Conservation (phyloP, 2,888 invertebrate genomes). For the Trissolcus japonicus region DNA sequence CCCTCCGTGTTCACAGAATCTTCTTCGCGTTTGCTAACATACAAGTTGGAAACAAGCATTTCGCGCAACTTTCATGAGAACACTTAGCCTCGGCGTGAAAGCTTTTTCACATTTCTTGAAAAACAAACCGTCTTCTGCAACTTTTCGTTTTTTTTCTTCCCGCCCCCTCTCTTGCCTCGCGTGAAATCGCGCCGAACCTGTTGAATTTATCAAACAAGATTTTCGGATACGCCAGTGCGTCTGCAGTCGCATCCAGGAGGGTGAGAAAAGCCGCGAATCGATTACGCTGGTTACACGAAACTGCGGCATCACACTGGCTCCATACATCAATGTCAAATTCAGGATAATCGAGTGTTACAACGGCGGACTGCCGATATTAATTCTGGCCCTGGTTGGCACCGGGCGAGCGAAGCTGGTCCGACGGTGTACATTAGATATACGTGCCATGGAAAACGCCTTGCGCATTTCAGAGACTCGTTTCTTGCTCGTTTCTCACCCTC, state of each 20-base stretch:
- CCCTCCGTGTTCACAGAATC: constrained; percentile 64
- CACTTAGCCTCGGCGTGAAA: constrained; percentile 53
- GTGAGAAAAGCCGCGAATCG: constrained; percentile 47
- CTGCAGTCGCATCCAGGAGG: constrained; percentile 34
- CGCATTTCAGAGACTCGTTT: constrained; percentile 62
- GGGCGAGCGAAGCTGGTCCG: constrained; percentile 20
- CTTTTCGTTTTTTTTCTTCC: neutral
- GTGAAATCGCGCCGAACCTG: constrained; percentile 37
- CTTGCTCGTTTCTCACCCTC: constrained; percentile 58
- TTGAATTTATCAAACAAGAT: constrained; percentile 54
- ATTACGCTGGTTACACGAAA: constrained; percentile 51
- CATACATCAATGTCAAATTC: constrained; percentile 72
- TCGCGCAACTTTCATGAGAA: constrained; percentile 58
- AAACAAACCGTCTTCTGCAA: constrained; percentile 37
- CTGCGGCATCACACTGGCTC: constrained; percentile 63
- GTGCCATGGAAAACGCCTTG: constrained; percentile 63
- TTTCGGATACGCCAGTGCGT: constrained; percentile 38
- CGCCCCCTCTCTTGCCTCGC: neutral
- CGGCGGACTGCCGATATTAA: constrained; percentile 58
- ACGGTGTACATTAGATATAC: constrained; percentile 58
- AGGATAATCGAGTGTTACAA: constrained; percentile 69
- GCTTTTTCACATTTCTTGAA: constrained; percentile 52
- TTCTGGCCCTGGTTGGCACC: constrained; percentile 34
- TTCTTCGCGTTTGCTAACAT: constrained; percentile 58
- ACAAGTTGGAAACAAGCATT: constrained; percentile 56